A percentile compares a stretch with the other conserved stretches of the same genome.
These are phyloP conservation scores for Cetonia aurata DNA, from an alignment of 2,888 invertebrate genomes.

Conservation along the genomic window DNA sequence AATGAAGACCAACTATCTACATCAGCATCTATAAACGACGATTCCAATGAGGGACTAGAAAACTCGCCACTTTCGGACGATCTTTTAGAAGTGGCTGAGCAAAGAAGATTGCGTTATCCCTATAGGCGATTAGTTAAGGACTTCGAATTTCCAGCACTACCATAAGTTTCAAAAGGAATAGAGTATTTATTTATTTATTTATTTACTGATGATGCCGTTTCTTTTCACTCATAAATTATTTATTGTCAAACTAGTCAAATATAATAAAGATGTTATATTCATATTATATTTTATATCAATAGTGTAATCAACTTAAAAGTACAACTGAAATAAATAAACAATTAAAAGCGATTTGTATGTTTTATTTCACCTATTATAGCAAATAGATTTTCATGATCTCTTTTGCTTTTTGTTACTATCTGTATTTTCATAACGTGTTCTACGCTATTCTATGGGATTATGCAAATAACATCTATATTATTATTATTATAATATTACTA, in stretches of 20 bases:
- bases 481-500: too few species aligned
- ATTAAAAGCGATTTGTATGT: too few species aligned
- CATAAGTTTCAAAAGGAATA: neutral
- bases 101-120: constrained; percentile 13
- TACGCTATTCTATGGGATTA: too few species aligned
- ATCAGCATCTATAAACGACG: neutral
- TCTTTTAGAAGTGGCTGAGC: constrained; percentile 16
- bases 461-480: too few species aligned
- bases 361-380: too few species aligned
- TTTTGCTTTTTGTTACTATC: too few species aligned
- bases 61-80: neutral
- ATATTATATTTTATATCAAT: too few species aligned
- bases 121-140: constrained; percentile 15
- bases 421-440: too few species aligned
- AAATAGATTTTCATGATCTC: too few species aligned
- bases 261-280: too few species aligned
- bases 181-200: constrained; percentile 15
- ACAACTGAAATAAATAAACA: too few species aligned
- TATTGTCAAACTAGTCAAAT: constrained; percentile 12
- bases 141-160: constrained; percentile 19
- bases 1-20: neutral
- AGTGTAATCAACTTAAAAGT: too few species aligned
- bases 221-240: constrained; percentile 10
- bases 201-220: neutral
- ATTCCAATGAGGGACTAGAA: neutral